Evolutionary conservation across 2,888 invertebrate genomes (phyloP).

Genomic region (Pteria penguin): DNA sequence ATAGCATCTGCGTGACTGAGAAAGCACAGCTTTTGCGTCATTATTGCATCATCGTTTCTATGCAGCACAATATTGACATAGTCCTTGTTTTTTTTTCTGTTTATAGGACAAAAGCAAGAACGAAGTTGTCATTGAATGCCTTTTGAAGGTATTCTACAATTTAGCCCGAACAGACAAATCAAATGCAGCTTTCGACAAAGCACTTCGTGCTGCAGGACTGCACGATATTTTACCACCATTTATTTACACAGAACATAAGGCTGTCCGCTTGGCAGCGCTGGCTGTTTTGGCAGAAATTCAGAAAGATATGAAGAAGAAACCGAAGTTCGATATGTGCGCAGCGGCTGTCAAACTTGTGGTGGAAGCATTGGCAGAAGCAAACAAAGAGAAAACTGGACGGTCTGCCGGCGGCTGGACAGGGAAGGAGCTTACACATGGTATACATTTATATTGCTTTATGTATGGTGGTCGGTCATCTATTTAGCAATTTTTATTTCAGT

Average conservation of each 20-base stretch:
- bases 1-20: too few relatives aligned
- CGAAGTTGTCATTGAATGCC: not conserved
- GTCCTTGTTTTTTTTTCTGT: too few relatives aligned
- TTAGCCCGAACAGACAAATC: not conserved
- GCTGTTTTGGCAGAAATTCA: not conserved
- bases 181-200: not conserved
- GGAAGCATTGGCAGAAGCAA: not conserved
- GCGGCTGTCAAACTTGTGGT: not conserved
- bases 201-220: not conserved
- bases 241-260: not conserved
- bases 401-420: not conserved
- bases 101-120: not conserved
- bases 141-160: not conserved
- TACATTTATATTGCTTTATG: too few relatives aligned
- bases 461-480: too few relatives aligned
- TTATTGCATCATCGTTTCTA: too few relatives aligned
- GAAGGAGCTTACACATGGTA: not conserved
- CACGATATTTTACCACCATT: not conserved
- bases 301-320: not conserved
- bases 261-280: not conserved
- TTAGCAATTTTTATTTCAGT: too few relatives aligned
- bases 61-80: too few relatives aligned
- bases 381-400: not conserved
- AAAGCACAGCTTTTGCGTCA: too few relatives aligned
- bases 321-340: not conserved